Base-by-base conservation (phyloP, 1,140 invertebrate species). In the Trichogramma pretiosum region DNA sequence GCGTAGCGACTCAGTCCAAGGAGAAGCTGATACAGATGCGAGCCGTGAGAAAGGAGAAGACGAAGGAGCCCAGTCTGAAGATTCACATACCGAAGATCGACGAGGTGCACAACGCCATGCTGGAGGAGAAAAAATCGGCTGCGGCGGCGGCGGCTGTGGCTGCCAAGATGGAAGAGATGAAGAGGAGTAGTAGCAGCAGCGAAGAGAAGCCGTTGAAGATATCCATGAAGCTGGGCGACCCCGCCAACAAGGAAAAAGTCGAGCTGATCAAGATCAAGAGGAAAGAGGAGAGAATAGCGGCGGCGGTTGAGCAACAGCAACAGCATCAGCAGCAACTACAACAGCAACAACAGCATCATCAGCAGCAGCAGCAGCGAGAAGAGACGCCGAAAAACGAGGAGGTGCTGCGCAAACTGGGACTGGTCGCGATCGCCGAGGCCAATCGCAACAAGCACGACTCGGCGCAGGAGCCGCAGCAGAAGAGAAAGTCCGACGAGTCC, bases 341-440 rank as follows among this genome's bases (percentile, higher is more conserved):
- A n/a, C n/a, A n/a, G n/a, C n/a, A n/a, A n/a, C n/a, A n/a, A n/a
- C n/a, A n/a, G n/a, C n/a, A n/a, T n/a, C n/a, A n/a, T n/a, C n/a
- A n/a, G n/a, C n/a, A n/a, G n/a, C n/a, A n/a, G n/a, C n/a, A n/a
- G n/a, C n/a, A n/a, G n/a, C n/a, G n/a, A n/a, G 52, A 56, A 14
- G 53, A 56, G 0, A 48, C 53, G 22, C 54, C 57, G 3, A 58
- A 64, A 16, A 64, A 69, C 38, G 64, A 61, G 22, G 67, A 69
- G 28, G 63, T 68, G 0, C 51, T 69, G 0, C 56, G 65, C 0
- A 56, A 61, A 41, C 19, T 69, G 8, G 67, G 65, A 1, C 22
- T 69, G 24, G 56, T 69, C 0, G 61, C 64, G 0, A 59, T 65
- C 2, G 59, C 62, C n/a, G 64, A 66, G 7, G 52, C 61, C 1